Evolutionary conservation across 2,113 vertebrate genomes (phyloP).

Genomic region (Siniperca chuatsi): DNA sequence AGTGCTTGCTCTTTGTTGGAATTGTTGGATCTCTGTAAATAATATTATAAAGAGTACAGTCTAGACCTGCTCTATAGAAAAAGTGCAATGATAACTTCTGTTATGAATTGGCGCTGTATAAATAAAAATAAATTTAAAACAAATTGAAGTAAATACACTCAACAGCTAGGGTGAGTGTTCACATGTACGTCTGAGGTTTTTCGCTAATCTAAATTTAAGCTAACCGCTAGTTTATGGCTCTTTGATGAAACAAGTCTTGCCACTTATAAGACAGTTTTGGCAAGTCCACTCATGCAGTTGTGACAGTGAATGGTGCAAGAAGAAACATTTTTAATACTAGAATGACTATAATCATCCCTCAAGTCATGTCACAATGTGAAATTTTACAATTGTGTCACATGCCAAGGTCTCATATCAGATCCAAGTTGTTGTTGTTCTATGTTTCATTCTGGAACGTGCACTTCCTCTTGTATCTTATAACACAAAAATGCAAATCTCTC

Average conservation of each 20-base stretch:
- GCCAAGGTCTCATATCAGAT: constrained; percentile 8
- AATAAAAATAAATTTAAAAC: no score
- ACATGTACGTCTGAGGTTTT: constrained; percentile 26
- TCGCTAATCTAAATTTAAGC: constrained; percentile 24
- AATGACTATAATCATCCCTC: not conserved
- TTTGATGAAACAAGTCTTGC: constrained; percentile 27
- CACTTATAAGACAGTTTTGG: constrained; percentile 13
- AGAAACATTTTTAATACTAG: constrained; percentile 1
- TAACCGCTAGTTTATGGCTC: constrained; percentile 13
- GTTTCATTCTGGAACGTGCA: constrained; percentile 7
- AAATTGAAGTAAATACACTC: not conserved
- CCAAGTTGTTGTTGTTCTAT: constrained; percentile 14
- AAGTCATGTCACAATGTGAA: not conserved
- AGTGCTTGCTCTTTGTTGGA: no score
- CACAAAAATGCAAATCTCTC: constrained; percentile 31
- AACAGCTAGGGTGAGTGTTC: not conserved
- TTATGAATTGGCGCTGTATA: no score
- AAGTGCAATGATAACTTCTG: no score
- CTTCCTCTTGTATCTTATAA: constrained; percentile 5
- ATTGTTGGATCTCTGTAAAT: no score
- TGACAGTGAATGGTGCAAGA: constrained; percentile 6
- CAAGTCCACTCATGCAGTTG: not conserved
- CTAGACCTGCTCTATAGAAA: no score
- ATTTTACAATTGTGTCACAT: constrained; percentile 9
- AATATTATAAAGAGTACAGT: no score